A percentile compares a stretch with the other conserved stretches of the same genome.
These are phyloP conservation scores for Trichechus manatus DNA, from an alignment of 2,113 vertebrate genomes.

Conservation along the genomic window DNA sequence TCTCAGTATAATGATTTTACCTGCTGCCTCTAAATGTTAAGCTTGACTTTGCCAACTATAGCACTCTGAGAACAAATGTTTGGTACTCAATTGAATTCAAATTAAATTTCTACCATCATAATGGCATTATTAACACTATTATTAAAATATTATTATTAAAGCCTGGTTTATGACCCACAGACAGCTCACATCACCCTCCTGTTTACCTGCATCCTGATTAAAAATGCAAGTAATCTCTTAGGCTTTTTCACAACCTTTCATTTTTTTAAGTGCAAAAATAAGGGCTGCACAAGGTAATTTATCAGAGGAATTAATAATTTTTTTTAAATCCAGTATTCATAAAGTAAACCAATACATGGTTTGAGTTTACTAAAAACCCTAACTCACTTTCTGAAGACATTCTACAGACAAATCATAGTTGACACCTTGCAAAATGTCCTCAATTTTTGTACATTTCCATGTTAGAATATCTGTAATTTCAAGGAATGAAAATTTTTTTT, in stretches of 20 bases:
- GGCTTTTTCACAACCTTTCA: neutral
- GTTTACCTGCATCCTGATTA: neutral
- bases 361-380: neutral
- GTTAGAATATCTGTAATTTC: neutral
- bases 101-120: neutral
- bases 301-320: neutral
- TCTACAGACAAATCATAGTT: neutral
- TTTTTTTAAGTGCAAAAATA: neutral
- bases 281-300: neutral
- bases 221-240: neutral
- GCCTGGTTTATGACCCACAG: neutral
- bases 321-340: neutral
- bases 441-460: neutral
- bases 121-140: too few relatives aligned
- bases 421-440: neutral
- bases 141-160: neutral
- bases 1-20: neutral
- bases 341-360: neutral
- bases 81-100: neutral
- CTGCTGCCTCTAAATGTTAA: neutral
- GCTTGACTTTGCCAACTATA: neutral
- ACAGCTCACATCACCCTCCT: neutral
- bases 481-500: neutral
- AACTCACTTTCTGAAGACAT: neutral
- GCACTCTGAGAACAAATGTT: neutral